phyloP scores from a whole-genome alignment of 2,113 vertebrate species.

The Eubucco bourcierii region DNA sequence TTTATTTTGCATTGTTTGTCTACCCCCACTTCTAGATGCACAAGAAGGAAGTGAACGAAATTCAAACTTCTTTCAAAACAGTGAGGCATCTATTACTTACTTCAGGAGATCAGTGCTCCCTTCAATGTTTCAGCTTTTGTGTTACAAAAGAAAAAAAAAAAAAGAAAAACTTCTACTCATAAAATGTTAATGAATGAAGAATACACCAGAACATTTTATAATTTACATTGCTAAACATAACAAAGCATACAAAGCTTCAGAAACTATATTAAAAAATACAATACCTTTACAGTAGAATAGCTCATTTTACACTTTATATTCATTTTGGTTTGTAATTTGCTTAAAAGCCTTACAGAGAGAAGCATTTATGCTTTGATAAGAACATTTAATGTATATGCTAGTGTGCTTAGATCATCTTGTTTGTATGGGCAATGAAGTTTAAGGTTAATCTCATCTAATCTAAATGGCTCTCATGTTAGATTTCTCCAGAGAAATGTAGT shows the following conservation, averaged over 20 bases:
- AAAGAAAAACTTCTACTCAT: background rate
- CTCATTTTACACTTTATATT: background rate
- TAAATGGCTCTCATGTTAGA: background rate
- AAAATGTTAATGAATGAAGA: background rate
- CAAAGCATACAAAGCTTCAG: background rate
- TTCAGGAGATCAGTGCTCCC: background rate
- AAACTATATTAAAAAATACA: background rate
- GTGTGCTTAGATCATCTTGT: background rate
- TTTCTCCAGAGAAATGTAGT: background rate
- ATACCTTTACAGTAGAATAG: background rate
- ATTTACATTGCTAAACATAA: background rate
- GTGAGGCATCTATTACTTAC: background rate
- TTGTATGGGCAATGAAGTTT: constrained; percentile 3
- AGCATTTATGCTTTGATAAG: background rate
- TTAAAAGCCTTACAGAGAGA: constrained; percentile 13
- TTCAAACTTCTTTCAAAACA: background rate
- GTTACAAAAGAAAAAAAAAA: too few relatives aligned
- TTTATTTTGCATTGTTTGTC: background rate
- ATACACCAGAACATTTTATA: background rate
- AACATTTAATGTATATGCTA: background rate
- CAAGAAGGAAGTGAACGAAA: background rate
- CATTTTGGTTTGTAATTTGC: constrained; percentile 4
- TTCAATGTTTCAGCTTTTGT: background rate
- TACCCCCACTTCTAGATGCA: background rate
- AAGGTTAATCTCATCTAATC: constrained; percentile 29